Percentiles rank a stretch among this genome's conserved stretches.
Conservation (phyloP, 2,797 vertebrate species). For the Morus bassanus region DNA sequence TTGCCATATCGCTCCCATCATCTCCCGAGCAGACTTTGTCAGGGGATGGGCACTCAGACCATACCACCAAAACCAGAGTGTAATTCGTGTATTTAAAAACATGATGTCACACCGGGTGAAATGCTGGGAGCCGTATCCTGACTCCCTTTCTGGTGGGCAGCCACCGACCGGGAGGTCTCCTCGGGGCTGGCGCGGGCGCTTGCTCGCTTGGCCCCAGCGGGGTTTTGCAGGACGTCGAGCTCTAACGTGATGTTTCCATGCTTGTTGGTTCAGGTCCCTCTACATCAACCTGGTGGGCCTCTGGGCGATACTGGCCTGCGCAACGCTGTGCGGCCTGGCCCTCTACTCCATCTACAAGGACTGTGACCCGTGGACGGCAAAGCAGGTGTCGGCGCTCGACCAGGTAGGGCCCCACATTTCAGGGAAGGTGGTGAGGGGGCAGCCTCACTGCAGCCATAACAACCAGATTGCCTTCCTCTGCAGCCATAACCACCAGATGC, state of each 20-base stretch:
- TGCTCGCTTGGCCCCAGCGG: not conserved
- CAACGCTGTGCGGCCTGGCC: conserved; percentile 83
- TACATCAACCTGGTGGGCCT: conserved; percentile 91
- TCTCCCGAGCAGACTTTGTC: not conserved
- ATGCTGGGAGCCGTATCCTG: not conserved
- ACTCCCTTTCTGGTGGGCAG: accelerated
- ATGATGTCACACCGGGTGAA: not conserved
- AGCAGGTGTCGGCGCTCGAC: conserved; percentile 82
- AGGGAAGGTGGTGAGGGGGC: not conserved
- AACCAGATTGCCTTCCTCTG: not conserved
- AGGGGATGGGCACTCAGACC: not conserved
- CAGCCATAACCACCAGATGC: not conserved
- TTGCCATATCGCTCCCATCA: accelerated
- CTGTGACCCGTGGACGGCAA: conserved; percentile 88
- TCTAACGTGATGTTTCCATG: not conserved
- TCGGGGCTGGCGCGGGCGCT: accelerated
- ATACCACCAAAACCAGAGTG: not conserved
- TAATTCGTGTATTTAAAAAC: not conserved
- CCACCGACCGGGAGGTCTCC: accelerated
- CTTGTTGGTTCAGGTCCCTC: conserved; percentile 79
- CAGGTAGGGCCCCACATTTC: conserved; percentile 77
- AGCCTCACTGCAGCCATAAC: not conserved
- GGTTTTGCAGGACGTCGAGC: accelerated
- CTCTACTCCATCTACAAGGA: conserved; percentile 89
- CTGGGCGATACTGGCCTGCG: conserved; percentile 81